Evolutionary conservation across 92 coral and sea anemone genomes (phyloP).

Genomic region (Paramuricea clavata): DNA sequence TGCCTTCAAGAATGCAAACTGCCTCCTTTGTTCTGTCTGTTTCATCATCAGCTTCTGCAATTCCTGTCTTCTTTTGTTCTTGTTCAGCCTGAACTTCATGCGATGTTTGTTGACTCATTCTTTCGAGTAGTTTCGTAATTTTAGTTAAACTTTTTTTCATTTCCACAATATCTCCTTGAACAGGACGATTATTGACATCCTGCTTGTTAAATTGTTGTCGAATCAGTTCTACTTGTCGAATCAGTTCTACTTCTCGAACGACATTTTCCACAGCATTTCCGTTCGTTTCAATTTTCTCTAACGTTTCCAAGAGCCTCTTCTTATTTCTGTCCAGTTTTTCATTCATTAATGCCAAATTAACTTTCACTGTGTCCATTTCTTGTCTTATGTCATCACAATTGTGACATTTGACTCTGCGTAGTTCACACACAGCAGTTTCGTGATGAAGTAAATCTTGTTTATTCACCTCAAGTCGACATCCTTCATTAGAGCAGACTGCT

Average conservation of each 20-base stretch:
- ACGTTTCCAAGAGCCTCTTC: neutral
- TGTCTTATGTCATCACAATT: neutral
- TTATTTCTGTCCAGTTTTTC: neutral
- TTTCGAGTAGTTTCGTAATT: neutral
- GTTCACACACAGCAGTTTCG: neutral
- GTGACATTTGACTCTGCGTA: neutral
- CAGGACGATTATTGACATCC: neutral
- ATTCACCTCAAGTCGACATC: neutral
- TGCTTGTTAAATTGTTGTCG: neutral
- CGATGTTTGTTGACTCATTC: neutral
- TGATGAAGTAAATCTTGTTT: neutral
- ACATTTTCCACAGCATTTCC: neutral
- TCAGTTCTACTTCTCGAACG: neutral
- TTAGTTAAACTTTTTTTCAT: neutral
- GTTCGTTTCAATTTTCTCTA: neutral
- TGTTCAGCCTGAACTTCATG: neutral
- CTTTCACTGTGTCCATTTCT: neutral
- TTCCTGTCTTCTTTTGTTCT: neutral
- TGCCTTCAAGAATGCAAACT: too few relatives aligned
- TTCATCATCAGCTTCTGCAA: too few relatives aligned
- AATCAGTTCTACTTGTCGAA: neutral
- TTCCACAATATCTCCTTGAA: neutral
- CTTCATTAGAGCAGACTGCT: neutral
- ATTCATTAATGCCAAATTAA: neutral
- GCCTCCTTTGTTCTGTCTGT: too few relatives aligned